Conservation (phyloP, 2,113 vertebrate genomes). For the Lamprotornis superbus region DNA sequence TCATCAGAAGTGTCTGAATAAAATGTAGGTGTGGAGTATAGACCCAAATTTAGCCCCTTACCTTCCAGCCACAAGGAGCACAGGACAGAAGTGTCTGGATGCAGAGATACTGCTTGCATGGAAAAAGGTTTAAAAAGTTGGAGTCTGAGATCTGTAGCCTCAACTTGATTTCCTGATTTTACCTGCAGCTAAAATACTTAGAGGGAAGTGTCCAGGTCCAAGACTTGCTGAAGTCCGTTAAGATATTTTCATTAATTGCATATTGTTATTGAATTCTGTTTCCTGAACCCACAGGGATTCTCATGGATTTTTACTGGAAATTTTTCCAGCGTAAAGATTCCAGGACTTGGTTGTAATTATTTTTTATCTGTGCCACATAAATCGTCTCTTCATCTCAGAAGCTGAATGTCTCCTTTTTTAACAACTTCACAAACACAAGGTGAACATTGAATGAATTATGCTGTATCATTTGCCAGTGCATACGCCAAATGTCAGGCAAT, state of each 20-base stretch:
- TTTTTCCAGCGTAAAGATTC: neutral
- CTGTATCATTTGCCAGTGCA: neutral
- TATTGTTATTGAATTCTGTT: neutral
- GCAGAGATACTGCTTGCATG: conserved; percentile 72
- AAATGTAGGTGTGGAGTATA: conserved; percentile 29
- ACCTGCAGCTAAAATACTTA: neutral
- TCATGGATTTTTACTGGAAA: neutral
- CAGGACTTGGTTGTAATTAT: neutral
- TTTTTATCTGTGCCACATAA: neutral
- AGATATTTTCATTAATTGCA: neutral
- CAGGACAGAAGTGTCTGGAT: conserved; percentile 75
- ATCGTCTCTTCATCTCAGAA: neutral
- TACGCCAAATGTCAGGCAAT: conserved; percentile 5
- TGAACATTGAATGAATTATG: conserved; percentile 41
- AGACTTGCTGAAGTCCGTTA: neutral
- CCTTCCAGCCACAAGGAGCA: conserved; percentile 73
- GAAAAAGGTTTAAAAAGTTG: neutral
- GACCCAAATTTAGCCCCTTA: conserved; percentile 67
- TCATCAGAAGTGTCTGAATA: neutral
- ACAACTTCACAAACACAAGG: conserved; percentile 45
- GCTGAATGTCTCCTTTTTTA: neutral
- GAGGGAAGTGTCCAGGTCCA: neutral
- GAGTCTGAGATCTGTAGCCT: neutral
- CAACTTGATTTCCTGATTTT: neutral
- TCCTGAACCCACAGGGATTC: neutral